Evolutionary conservation across 2,113 vertebrate genomes (phyloP), one percentile per base, ranked within the genome.

Genomic region (Cygnus buccinator): DNA sequence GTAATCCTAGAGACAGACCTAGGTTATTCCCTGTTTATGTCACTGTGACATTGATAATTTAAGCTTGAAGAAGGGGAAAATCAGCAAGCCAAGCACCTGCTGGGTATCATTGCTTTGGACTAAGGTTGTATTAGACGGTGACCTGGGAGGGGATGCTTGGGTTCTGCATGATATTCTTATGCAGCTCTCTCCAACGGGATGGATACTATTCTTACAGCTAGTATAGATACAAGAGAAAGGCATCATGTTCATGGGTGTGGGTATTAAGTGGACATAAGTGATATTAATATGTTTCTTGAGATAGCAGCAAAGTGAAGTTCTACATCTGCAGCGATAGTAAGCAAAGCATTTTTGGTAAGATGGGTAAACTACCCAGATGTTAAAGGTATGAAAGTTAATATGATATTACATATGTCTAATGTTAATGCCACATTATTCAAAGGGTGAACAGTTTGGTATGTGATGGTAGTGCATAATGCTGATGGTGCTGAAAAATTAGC

Each of bases 201-300:
- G 48, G 25, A 1, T 43, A 3, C 37, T 61, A 37, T 2, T 54
- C 63, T 86, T 50, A 13, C 6, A 28, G 1, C 35, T 57, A 9
- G 1, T 17, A 1, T 4, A 50, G 68, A 20, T 29, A 19, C 17
- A 29, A 17, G 59, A 63, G 65, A 70, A 66, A 16, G 26, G 28
- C 39, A 4, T 13, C 0, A 0, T n/a, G n/a, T 35, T 80, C 14
- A 0, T 37, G 39, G 26, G 11, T 25, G 18, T n/a, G 46, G 63
- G 44, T 46, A 46, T 46, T 46, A 46, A 46, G 44, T 46, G 44
- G 65, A 50, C n/a, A 62, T 41, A 43, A 83, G 29, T 28, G 71
- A 19, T 39, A 9, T 88, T 41, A 23, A 46, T 26, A 23, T 52
- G 15, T 14, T 16, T 92, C 44, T 35, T 50, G 72, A 74, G 13